A percentile compares a stretch with the other conserved stretches of the same genome.
Conservation (phyloP, 2,888 invertebrate species). For the Drosophila demipolita region DNA sequence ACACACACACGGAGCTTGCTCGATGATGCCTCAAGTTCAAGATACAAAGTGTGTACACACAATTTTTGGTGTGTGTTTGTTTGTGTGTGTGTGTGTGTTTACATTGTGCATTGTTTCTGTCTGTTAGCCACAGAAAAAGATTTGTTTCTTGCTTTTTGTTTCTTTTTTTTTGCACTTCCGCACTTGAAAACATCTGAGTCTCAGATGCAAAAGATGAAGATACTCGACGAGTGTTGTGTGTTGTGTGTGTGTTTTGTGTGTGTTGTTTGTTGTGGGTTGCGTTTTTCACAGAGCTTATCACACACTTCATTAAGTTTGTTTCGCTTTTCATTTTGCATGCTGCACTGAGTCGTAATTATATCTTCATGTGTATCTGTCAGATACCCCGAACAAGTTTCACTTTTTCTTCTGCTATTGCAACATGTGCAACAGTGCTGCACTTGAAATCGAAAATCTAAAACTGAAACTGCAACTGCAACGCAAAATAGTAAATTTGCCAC, state of each 20-base stretch:
- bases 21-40: constrained; percentile 74
- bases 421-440: constrained; percentile 66
- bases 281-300: constrained; percentile 75
- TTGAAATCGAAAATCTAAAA: constrained; percentile 42
- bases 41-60: constrained; percentile 69
- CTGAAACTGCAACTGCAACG: constrained; percentile 6
- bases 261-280: constrained; percentile 40
- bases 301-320: constrained; percentile 79
- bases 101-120: constrained; percentile 50
- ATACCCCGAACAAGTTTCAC: constrained; percentile 65
- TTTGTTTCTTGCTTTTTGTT: neutral
- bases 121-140: constrained; percentile 12
- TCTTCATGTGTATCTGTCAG: constrained; percentile 64
- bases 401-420: constrained; percentile 41
- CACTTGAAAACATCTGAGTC: constrained; percentile 25
- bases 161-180: constrained; percentile 47
- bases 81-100: constrained; percentile 6
- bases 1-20: constrained; percentile 23
- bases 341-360: constrained; percentile 65
- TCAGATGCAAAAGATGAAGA: constrained; percentile 45
- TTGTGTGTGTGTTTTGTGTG: constrained; percentile 10
- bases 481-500: constrained; percentile 46
- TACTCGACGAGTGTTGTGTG: constrained; percentile 18
- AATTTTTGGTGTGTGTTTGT: constrained; percentile 31
- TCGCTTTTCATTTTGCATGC: constrained; percentile 75